Conservation (phyloP, 2,113 vertebrate species). For the Manacus vitellinus region DNA sequence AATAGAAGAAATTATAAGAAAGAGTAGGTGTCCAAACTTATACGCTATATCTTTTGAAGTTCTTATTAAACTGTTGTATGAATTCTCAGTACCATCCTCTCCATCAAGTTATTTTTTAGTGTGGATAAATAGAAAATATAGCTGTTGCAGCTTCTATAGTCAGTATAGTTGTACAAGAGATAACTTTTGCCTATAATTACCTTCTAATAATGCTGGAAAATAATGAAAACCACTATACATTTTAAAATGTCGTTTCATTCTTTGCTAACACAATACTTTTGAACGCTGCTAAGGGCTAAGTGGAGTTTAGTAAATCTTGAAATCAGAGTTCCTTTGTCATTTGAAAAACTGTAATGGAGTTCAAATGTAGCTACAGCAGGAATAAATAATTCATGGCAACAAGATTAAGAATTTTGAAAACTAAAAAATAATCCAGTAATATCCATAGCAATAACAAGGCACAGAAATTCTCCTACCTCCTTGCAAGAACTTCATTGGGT, state of each 20-base stretch:
- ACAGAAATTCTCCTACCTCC: conserved; percentile 69
- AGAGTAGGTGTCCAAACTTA: neutral
- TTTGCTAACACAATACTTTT: conserved; percentile 10
- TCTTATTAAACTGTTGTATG: neutral
- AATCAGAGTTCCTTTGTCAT: neutral
- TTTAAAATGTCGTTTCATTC: conserved; percentile 6
- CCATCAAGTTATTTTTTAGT: neutral
- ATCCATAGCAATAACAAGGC: neutral
- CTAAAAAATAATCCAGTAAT: neutral
- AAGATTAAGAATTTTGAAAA: neutral
- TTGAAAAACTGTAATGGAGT: neutral
- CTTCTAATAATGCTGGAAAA: neutral
- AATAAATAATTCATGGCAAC: conserved; percentile 30
- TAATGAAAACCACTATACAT: neutral
- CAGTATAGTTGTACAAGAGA: neutral
- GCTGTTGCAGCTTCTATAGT: neutral
- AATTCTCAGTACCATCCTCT: neutral
- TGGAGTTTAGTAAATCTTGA: neutral
- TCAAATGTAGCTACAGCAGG: neutral
- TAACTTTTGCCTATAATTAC: neutral
- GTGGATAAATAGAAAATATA: neutral
- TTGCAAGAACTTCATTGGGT: conserved; percentile 82
- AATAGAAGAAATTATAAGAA: neutral
- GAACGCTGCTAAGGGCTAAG: neutral
- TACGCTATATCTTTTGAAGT: neutral